These are phyloP conservation scores for Phataginus tricuspis DNA, from an alignment of 2,797 vertebrate species.

Conservation along the genomic window DNA sequence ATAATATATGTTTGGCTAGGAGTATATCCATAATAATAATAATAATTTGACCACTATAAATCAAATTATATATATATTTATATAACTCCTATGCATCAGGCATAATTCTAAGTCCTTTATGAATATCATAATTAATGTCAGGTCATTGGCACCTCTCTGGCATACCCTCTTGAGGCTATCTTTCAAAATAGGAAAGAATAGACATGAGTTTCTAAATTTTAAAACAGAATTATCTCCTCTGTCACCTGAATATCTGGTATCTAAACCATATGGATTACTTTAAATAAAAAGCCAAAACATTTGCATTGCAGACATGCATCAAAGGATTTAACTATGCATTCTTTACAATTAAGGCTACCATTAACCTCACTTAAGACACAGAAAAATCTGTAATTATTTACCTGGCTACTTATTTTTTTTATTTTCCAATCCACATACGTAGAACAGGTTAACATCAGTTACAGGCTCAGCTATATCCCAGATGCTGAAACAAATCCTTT, in stretches of 20 bases:
- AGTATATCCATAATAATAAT: not conserved
- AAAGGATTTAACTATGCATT: conserved; percentile 27
- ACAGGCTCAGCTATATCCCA: not conserved
- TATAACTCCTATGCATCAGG: not conserved
- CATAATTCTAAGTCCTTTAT: not conserved
- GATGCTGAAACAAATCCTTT: conserved; percentile 56
- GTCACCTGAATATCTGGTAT: conserved; percentile 39
- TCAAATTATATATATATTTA: not conserved
- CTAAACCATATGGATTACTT: conserved; percentile 45
- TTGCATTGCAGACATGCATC: conserved; percentile 3
- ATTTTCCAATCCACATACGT: conserved; percentile 41
- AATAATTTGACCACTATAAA: not conserved
- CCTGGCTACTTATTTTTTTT: not conserved
- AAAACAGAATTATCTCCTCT: not conserved
- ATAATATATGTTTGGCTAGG: not conserved
- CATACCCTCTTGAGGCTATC: not conserved
- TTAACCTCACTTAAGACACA: conserved; percentile 7
- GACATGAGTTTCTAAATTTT: not conserved
- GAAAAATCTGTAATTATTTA: conserved; percentile 30
- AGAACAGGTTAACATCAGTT: not conserved
- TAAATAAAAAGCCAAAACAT: conserved; percentile 38
- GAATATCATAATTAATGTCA: not conserved
- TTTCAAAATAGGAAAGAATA: not conserved
- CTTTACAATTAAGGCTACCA: conserved; percentile 32
- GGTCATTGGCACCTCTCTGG: not conserved